phyloP scores from a whole-genome alignment of 2,888 invertebrate species.

The Drosophila eohydei region DNA sequence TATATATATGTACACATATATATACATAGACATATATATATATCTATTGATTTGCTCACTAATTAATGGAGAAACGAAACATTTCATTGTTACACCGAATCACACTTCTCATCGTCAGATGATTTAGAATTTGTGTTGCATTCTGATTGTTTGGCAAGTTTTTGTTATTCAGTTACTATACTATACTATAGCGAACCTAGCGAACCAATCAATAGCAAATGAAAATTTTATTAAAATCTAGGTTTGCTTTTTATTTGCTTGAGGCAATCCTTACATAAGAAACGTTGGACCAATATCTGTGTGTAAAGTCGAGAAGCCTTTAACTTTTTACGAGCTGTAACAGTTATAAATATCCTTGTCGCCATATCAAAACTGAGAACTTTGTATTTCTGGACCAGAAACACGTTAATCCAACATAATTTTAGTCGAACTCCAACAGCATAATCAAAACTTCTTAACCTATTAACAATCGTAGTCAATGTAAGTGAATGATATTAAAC shows the following conservation, averaged over 20 bases:
- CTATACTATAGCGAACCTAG: conserved; percentile 21
- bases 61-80: conserved; percentile 21
- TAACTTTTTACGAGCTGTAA: conserved; percentile 29
- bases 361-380: conserved; percentile 76
- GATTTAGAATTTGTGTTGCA: conserved; percentile 58
- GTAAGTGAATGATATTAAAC: conserved; percentile 70
- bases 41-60: conserved; percentile 47
- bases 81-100: conserved; percentile 57
- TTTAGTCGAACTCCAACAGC: conserved; percentile 60
- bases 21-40: conserved; percentile 2
- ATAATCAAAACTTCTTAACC: conserved; percentile 54
- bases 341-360: conserved; percentile 67
- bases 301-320: conserved; percentile 40
- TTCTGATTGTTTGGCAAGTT: conserved; percentile 49
- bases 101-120: conserved; percentile 63
- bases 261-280: conserved; percentile 32
- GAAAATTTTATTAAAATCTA: conserved; percentile 34
- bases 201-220: conserved; percentile 37
- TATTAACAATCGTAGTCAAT: conserved; percentile 69
- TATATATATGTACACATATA: conserved; percentile 9
- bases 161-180: conserved; percentile 34
- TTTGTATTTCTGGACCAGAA: conserved; percentile 53
- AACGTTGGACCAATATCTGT: conserved; percentile 69
- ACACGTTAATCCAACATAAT: conserved; percentile 51
- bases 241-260: conserved; percentile 43